phyloP scores from a whole-genome alignment of 2,888 invertebrate species.

The Leptinotarsa rubiginosa region DNA sequence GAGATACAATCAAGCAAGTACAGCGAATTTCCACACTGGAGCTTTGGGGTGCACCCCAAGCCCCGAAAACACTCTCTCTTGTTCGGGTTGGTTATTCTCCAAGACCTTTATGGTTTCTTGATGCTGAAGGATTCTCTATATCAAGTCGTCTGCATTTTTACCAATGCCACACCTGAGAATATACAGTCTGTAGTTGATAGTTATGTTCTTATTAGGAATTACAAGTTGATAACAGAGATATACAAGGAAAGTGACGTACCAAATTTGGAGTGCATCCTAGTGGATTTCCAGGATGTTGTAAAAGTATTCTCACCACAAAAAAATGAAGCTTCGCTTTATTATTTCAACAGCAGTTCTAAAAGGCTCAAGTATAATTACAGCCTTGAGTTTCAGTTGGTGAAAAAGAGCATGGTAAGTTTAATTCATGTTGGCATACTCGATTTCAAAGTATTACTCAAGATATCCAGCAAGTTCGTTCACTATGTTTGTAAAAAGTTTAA shows the following conservation, averaged over 20 bases:
- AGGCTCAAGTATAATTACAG: conserved; percentile 7
- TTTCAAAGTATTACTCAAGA: too few relatives aligned
- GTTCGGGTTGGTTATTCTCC: conserved; percentile 39
- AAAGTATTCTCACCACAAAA: not conserved
- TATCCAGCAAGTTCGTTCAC: too few relatives aligned
- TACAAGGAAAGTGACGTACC: conserved; percentile 38
- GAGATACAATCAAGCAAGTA: conserved; percentile 30
- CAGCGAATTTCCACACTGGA: conserved; percentile 41
- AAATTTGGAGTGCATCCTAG: conserved; percentile 42
- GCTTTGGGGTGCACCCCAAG: conserved; percentile 45
- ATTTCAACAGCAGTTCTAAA: not conserved
- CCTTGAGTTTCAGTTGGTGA: conserved; percentile 24
- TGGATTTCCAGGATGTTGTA: conserved; percentile 37
- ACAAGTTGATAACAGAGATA: conserved; percentile 43
- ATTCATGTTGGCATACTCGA: too few relatives aligned
- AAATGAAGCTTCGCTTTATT: not conserved
- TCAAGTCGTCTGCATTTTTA: conserved; percentile 32
- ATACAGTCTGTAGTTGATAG: conserved; percentile 31
- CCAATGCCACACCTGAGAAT: conserved; percentile 12
- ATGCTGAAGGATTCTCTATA: conserved; percentile 38
- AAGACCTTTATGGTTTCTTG: conserved; percentile 35
- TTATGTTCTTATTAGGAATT: conserved; percentile 42
- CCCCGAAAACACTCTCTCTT: conserved; percentile 30
- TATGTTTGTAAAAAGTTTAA: too few relatives aligned
- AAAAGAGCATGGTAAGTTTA: conserved; percentile 36